Evolutionary conservation across 2,113 vertebrate genomes (phyloP), one percentile per base, ranked within the genome.

Genomic region (Scopus umbretta): DNA sequence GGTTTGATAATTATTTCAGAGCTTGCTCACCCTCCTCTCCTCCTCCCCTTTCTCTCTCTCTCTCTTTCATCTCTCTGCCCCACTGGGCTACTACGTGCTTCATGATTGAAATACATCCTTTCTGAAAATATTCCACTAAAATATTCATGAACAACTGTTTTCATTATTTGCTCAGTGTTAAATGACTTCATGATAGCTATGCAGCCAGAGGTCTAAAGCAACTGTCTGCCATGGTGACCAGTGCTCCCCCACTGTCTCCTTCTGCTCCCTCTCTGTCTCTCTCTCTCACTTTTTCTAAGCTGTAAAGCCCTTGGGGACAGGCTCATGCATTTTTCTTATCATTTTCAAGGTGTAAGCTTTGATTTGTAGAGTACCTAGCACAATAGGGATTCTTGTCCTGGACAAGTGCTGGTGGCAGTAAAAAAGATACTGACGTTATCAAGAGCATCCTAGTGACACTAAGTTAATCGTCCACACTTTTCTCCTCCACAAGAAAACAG

Each of bases 121-220:
- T 56, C 34, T 10, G 16, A 75, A 95, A 88, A 90, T 80, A 70
- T 76, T 87, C 43, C 40, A 68, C 55, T 95, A 65, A 94, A 97
- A 90, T 93, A 93, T 87, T 91, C 1, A 93, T 53, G 43, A 93
- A 73, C 74, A 88, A 85, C 70, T 80, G 32, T 80, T 94, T 95
- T 90, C 76, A 73, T 82, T 90, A 90, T 93, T 95, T 96, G 56
- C 58, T 92, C 58, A 18, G 53, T 49, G 56, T 25, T 91, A 80
- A 88, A 85, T 70, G 66, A 82, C 34, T 94, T 80, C 45, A 58
- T 11, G 26, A 40, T 58, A 73, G 36, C 68, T 92, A 52, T 27
- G 67, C 49, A 90, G 74, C 36, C 79, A 86, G 66, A 83, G 67
- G 63, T 42, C 62, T 90, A 61, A 73, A 86, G 68, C 70, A 56